Evolutionary conservation across 2,888 invertebrate genomes (phyloP).

Genomic region (Drosophila dives): DNA sequence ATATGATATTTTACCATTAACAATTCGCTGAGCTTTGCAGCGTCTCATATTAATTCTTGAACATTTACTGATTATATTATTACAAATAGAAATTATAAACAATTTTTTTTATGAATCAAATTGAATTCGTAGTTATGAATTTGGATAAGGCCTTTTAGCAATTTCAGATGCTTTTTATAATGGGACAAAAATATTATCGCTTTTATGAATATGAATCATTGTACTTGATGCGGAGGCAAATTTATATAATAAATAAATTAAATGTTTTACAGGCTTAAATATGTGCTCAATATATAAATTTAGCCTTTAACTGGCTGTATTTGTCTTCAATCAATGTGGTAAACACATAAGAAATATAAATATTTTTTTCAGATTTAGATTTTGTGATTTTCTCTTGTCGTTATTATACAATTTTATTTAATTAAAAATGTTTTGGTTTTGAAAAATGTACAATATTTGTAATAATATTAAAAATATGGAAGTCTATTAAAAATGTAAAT

Average conservation of each 20-base stretch:
- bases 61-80: not conserved
- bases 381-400: not conserved
- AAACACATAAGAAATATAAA: not conserved
- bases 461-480: constrained; percentile 5
- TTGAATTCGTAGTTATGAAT: not conserved
- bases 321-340: not conserved
- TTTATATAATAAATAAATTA: not conserved
- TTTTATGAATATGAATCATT: not conserved
- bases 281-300: too few relatives aligned
- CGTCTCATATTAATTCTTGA: too few relatives aligned
- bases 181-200: not conserved
- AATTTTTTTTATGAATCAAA: not conserved
- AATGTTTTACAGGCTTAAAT: not conserved
- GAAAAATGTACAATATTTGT: not conserved
- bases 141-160: not conserved
- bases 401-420: not conserved
- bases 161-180: not conserved
- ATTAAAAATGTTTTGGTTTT: constrained; percentile 9
- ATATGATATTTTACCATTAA: too few relatives aligned
- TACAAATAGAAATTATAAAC: too few relatives aligned
- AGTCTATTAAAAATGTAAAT: not conserved
- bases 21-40: too few relatives aligned
- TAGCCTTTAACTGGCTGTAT: not conserved
- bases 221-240: not conserved
- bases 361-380: not conserved